Base-by-base conservation (phyloP, 2,797 vertebrate genomes). In the Rhyacichthys aspro region DNA sequence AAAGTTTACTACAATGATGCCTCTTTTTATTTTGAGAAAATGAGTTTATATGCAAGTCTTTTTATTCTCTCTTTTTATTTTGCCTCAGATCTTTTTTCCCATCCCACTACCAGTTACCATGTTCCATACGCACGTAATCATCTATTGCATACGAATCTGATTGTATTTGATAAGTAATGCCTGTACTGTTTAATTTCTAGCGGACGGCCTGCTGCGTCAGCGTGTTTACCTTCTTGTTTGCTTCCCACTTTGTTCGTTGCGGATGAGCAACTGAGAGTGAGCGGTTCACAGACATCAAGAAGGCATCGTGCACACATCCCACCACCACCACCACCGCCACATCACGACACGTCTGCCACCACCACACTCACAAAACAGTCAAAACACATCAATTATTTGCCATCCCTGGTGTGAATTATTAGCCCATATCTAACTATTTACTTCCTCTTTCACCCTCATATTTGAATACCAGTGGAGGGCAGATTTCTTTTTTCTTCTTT, bases 371-470 rank as follows among this genome's bases (percentile, higher is more conserved):
- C 82, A 82, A 85, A 70, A 78, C 81, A 84, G 82, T 88, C 84
- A 86, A 88, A 88, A 88, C 82, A 84, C 81, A 75, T 81, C 85
- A 82, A 78, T 86, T 79, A 85, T 85, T 79, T 82, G 78, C 74
- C 62, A 63, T 84, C 67, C 70, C 63, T 48, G 67, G 75, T 79
- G 75, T 79, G 81, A 87, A 85, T 84, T 82, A 84, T 84, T 73
- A 79, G 72, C 79, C 78, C 60, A 60, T 81, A 79, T 82, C 66
- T 57, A 71, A 82, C 78, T 87, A 69, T 87, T 86, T 86, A 82
- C 74, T 75, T 78, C 79, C 64, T 65, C 74, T 80, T 73, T 85
- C 67, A 55, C 74, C 67, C 65, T 57, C 43, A 71, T 38, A 60
- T 85, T 86, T 79, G 70, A 77, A 68, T 84, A 67, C 63, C 45